phyloP scores from a whole-genome alignment of 1,140 invertebrate genomes.

The Brachionus asplanchnoidis region DNA sequence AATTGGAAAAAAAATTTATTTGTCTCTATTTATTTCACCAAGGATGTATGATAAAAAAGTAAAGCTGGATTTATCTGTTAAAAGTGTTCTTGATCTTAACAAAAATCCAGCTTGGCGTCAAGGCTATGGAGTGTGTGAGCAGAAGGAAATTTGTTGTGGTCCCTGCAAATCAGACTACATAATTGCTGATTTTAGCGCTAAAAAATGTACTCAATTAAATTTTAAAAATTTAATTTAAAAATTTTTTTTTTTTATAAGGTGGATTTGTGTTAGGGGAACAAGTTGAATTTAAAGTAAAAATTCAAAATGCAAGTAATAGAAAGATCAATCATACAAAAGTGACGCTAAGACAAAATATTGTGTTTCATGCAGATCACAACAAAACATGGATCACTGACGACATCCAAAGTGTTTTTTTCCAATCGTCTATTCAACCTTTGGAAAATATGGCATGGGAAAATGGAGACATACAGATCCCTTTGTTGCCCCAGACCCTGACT shows the following conservation, averaged over 20 bases:
- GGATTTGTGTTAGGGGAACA: background rate
- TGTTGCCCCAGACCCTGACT: background rate
- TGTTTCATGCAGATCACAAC: background rate
- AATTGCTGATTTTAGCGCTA: background rate
- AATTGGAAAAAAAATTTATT: background rate
- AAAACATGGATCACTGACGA: background rate
- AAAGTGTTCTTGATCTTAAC: background rate
- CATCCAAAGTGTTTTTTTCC: background rate
- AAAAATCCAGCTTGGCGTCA: background rate
- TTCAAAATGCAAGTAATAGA: background rate
- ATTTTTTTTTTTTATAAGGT: background rate
- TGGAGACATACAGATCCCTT: background rate
- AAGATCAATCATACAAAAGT: background rate
- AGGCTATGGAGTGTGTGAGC: background rate
- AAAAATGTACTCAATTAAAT: background rate
- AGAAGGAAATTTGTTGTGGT: background rate
- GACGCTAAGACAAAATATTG: background rate
- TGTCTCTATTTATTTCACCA: too few species aligned
- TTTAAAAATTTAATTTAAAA: background rate
- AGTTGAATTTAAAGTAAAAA: background rate
- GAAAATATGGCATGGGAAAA: background rate
- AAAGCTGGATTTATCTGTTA: background rate
- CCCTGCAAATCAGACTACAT: background rate
- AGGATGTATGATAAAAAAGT: background rate
- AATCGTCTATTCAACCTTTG: background rate